Evolutionary conservation across 2,797 vertebrate genomes (phyloP), one percentile per base, ranked within the genome.

Genomic region (Botia kubotai): DNA sequence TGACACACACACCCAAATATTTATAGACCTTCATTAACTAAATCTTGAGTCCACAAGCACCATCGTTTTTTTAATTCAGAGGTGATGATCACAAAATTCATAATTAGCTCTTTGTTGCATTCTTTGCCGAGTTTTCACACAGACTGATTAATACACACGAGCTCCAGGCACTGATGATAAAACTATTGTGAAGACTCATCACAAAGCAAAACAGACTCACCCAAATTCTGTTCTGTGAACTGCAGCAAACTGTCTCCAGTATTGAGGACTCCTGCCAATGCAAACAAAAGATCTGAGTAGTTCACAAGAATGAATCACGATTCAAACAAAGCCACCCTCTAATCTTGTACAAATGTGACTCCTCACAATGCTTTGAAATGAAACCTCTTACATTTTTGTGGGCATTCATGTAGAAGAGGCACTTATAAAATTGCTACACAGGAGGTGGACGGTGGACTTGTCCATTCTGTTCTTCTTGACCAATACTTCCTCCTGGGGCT

Each of bases 171-270:
- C 23, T 33, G 1, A 72, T 17, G 52, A 55, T n/a, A 14, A 72
- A 71, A 53, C 26, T 39, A 33, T 36, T 11, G 36, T 72, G 16
- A 21, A 52, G 10, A 73, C 23, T 60, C 21, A 57, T 39, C 68
- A 72, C 8, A 52, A 17, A 60, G 14, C 8, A 46, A 71, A 58
- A 26, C 23, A 69, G 19, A 91, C 92, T 92, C 85, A 91, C 88
- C 91, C 75, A 94, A 66, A 86, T 91, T 92, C 83, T 89, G 91
- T 81, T 93, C 90, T 63, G 91, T 92, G 82, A 93, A 93, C 68
- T 88, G 77, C 77, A 93, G 80, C 71, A 92, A 86, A 82, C 89
- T 88, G 74, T 93, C 90, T 78, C 87, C 88, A 16, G 79, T 68
- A 87, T 89, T 91, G 86, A 91, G 87, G 68, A 85, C 91, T 48